Base-by-base conservation (phyloP, 1,140 invertebrate genomes). In the Tetragonula clypearis region DNA sequence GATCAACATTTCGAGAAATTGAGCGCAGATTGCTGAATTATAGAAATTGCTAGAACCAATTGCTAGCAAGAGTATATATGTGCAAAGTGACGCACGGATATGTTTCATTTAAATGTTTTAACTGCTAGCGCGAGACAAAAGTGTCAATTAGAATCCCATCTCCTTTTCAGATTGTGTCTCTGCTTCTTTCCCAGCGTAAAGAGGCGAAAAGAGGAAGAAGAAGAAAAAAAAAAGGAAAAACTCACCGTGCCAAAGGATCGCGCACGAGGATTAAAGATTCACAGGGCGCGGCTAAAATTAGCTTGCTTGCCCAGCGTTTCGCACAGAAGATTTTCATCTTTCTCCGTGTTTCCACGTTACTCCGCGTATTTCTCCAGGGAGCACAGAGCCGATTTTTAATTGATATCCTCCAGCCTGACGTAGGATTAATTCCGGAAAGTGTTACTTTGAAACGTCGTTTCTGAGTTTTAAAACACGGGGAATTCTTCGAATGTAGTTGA, bases 91-190 rank as follows among this genome's bases (percentile, higher is more conserved):
- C 23, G 11, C 23, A 23, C 23, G 12, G 14, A n/a, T 62, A 62
- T n/a, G 60, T 1, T 60, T 23, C 12, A 1, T 60, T 60, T 23
- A 23, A 60, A 60, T 12, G 60, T 62, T n/a, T n/a, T 23, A 49
- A 14, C 11, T 23, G 60, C 11, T n/a, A n/a, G 11, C n/a, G 12
- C n/a, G 21, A 0, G 23, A 14, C 1, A 6, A 69, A 30, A 35
- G 11, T 0, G 14, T n/a, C 11, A 0, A 23, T 69, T 69, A 69
- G 23, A 69, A 41, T 41, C 35, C 30, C 19, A 41, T 69, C 19
- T 23, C 19, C 0, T 21, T 4, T 41, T 0, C 66, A 0, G 0
- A 19, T 8, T 9, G 6, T n/a, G 30, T 35, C 2, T 30, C 2
- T 30, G n/a, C 2, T 15, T 19, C 3, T 68, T 9, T 4, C 17